Evolutionary conservation across 2,113 vertebrate genomes (phyloP).

Genomic region (Cebus imitator): DNA sequence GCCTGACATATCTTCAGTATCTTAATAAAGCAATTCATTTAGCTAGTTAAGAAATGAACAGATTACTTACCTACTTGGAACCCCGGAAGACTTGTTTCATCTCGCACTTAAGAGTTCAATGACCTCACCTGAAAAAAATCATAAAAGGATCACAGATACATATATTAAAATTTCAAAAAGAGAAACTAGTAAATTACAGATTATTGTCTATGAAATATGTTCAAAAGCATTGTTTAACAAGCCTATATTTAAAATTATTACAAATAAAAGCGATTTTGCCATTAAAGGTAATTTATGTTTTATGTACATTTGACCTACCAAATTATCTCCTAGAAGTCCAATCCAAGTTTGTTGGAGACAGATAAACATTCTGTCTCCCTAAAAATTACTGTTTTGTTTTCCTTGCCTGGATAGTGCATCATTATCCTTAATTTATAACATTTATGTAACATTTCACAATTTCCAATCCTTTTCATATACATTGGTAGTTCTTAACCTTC

Average conservation of each 20-base stretch:
- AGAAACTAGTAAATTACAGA: constrained; percentile 62
- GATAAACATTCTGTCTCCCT: neutral
- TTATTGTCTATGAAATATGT: constrained; percentile 47
- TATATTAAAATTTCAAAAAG: constrained; percentile 52
- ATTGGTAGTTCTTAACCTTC: neutral
- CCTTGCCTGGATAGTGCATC: neutral
- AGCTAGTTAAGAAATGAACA: neutral
- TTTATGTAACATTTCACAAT: neutral
- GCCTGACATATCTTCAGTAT: too few species aligned
- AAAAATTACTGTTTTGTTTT: constrained; percentile 16
- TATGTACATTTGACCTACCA: constrained; percentile 52
- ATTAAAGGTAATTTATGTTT: constrained; percentile 46
- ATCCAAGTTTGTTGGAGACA: neutral
- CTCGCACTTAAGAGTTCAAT: neutral
- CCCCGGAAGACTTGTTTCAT: constrained; percentile 40
- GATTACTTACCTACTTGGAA: neutral
- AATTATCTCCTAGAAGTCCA: constrained; percentile 37
- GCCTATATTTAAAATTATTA: constrained; percentile 63
- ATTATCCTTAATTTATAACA: neutral
- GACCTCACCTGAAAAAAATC: constrained; percentile 29
- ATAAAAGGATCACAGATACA: constrained; percentile 46
- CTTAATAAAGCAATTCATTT: neutral
- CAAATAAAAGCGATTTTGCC: constrained; percentile 62
- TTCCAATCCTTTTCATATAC: neutral
- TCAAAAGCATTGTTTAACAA: constrained; percentile 53